These are phyloP conservation scores for Merops nubicus DNA, from an alignment of 2,113 vertebrate genomes.

Conservation along the genomic window DNA sequence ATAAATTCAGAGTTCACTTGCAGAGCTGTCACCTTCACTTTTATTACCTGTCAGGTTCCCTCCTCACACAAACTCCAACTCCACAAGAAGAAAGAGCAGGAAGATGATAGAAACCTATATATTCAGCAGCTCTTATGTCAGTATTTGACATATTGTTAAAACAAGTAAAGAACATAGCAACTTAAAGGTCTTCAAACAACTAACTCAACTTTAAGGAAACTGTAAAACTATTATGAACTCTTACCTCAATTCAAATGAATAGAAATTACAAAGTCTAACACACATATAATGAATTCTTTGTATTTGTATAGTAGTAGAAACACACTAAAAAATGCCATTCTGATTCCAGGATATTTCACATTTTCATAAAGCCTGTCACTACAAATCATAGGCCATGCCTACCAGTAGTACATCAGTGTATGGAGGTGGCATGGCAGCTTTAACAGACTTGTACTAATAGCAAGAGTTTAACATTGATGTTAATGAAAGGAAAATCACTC, in stretches of 20 bases:
- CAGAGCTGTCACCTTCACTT: not conserved
- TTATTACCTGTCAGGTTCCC: not conserved
- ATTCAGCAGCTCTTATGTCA: not conserved
- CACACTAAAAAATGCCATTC: not conserved
- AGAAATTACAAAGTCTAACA: not conserved
- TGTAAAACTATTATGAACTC: not conserved
- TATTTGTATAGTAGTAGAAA: not conserved
- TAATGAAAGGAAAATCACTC: slow-evolving; percentile 19
- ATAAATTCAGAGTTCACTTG: not conserved
- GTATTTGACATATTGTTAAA: not conserved
- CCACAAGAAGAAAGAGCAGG: not conserved
- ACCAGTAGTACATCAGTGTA: not conserved
- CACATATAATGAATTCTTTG: not conserved
- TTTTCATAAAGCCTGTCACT: not conserved
- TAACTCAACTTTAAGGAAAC: not conserved
- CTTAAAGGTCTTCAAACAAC: not conserved
- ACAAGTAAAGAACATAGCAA: not conserved
- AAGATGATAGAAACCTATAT: not conserved
- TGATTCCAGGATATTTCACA: not conserved
- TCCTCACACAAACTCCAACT: not conserved
- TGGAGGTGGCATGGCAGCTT: not conserved
- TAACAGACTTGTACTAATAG: not conserved
- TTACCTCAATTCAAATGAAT: not conserved
- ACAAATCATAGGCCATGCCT: not conserved
- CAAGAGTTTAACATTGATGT: not conserved